Base-by-base conservation (phyloP, 2,113 vertebrate genomes). In the Callionymus lyra region DNA sequence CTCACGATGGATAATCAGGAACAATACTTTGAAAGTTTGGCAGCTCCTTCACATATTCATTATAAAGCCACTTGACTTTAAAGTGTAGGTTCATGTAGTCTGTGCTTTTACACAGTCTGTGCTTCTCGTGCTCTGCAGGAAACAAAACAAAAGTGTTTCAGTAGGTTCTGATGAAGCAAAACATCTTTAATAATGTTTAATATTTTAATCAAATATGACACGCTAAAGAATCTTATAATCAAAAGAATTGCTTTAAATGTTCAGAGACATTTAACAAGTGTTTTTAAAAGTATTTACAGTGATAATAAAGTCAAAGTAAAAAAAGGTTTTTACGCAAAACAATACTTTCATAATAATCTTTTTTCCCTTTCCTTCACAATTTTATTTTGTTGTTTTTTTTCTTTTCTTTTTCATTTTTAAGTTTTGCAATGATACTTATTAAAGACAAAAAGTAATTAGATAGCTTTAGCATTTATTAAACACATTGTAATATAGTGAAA, bases 51-150 rank as follows among this genome's bases (percentile, higher is more conserved):
- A 98, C 84, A 0, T 97, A 99, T 58, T 99, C 95, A 1, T 96
- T 97, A 84, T 89, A 85, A 9, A 99, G 87, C 95, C 95, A 99
- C 72, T 98, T 98, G 63, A 99, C 94, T 74, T 98, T 99, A 80
- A 99, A 99, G 77, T 99, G 95, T 56, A 99, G 83, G 73, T 98
- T 99, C 95, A 99, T 99, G 82, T 99, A 99, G 84, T 99, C 95
- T 0, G 95, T 93, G n/a, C 94, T 98, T 75, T 91, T 95, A 76
- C 93, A 98, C 50, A 93, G 84, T 1, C 85, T 71, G 63, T 92
- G 88, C 62, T 94, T 97, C 74, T 97, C 94, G 3, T 99, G 95
- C 49, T 99, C 94, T 99, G 79, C 18, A 56, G 51, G 21, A 1
- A 54, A 12, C 31, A 50, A 56, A 52, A 2, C 21, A 27, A 27